A percentile compares a stretch with the other conserved stretches of the same genome.
phyloP scores from a whole-genome alignment of 37 sponge, comb jelly and placozoan genomes.

The Cladorhizidae sp. region DNA sequence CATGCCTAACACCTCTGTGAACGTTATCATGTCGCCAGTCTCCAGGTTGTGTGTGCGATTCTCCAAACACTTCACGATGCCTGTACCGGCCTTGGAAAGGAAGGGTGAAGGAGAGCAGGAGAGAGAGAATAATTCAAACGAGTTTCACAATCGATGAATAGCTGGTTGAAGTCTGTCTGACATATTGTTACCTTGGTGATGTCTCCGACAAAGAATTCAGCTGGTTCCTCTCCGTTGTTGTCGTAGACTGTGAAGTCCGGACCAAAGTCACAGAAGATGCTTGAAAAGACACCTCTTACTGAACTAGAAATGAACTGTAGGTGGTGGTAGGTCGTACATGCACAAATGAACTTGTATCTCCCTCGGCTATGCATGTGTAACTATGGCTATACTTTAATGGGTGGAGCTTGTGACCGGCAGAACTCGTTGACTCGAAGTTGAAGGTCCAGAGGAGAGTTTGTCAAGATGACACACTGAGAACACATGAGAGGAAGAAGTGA shows the following conservation, averaged over 20 bases:
- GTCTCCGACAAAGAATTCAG: slow-evolving; percentile 71
- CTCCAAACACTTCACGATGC: slow-evolving; percentile 78
- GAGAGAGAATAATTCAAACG: too few relatives aligned
- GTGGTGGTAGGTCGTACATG: not conserved
- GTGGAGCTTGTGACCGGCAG: slow-evolving; percentile 76
- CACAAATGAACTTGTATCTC: not conserved
- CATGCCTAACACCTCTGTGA: slow-evolving; percentile 95
- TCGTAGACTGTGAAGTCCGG: slow-evolving; percentile 82
- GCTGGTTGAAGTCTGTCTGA: too few relatives aligned
- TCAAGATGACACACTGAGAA: slow-evolving; percentile 85
- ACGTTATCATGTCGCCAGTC: slow-evolving; percentile 76
- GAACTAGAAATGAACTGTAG: slow-evolving; percentile 80
- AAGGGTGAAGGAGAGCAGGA: not conserved
- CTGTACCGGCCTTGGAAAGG: slow-evolving; percentile 65
- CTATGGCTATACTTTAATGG: slow-evolving; percentile 54
- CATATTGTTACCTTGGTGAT: slow-evolving; percentile 73
- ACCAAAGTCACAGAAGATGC: slow-evolving; percentile 94
- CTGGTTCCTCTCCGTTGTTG: slow-evolving; percentile 84
- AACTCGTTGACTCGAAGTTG: slow-evolving; percentile 72
- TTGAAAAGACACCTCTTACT: slow-evolving; percentile 85
- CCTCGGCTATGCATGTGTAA: not conserved
- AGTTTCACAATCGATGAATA: too few relatives aligned
- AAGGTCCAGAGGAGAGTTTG: slow-evolving; percentile 59
- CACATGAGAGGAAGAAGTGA: too few relatives aligned
- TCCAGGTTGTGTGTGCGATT: slow-evolving; percentile 78